These are phyloP conservation scores for Gulo gulo DNA, from an alignment of 2,113 vertebrate species.

Conservation along the genomic window DNA sequence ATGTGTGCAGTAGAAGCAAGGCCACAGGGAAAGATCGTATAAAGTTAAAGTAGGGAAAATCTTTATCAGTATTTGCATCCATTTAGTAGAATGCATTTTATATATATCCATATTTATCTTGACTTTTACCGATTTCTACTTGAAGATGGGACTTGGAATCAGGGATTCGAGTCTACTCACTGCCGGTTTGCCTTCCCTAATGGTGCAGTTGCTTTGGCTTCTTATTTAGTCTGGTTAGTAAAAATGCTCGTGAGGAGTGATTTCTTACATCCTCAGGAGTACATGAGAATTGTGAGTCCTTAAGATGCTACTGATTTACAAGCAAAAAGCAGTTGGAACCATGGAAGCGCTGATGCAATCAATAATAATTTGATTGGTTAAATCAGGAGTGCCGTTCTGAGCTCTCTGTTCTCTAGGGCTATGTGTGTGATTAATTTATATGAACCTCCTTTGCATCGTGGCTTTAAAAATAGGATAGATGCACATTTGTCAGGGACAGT, in stretches of 20 bases:
- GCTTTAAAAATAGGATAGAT: constrained; percentile 24
- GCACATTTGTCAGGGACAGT: constrained; percentile 41
- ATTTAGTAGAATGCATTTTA: constrained; percentile 18
- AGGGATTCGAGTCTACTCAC: not conserved
- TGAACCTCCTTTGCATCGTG: not conserved
- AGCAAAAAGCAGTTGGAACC: not conserved
- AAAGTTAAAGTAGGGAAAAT: constrained; percentile 59
- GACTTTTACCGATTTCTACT: not conserved
- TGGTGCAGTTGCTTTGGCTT: not conserved
- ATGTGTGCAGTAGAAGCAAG: constrained; percentile 89
- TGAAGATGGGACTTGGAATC: not conserved
- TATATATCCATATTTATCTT: not conserved
- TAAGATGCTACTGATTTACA: constrained; percentile 30
- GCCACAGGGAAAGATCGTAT: constrained; percentile 84
- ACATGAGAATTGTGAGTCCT: constrained; percentile 10
- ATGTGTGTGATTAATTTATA: constrained; percentile 51
- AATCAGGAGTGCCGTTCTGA: not conserved
- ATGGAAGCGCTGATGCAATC: not conserved
- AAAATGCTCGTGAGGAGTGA: not conserved
- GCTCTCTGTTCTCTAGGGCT: not conserved
- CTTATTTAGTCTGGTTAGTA: not conserved
- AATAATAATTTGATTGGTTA: constrained; percentile 40
- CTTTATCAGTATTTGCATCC: constrained; percentile 59
- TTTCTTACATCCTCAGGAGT: not conserved
- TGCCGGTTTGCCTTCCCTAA: not conserved